Evolutionary conservation across 2,797 vertebrate species (phyloP).

Genomic region (Pipistrellus pipistrellus): DNA sequence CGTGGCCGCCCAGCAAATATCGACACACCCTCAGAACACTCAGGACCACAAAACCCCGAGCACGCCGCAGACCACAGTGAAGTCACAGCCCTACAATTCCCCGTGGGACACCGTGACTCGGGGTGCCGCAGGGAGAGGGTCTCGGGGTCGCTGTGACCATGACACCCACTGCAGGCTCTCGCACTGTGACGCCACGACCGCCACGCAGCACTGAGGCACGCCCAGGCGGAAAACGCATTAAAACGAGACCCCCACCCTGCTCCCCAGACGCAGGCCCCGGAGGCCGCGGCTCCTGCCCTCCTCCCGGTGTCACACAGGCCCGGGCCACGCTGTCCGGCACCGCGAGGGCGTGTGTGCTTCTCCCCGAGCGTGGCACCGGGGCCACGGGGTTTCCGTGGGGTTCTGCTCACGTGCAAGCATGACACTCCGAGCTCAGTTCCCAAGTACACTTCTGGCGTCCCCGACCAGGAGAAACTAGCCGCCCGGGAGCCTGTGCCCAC

Average conservation of each 20-base stretch:
- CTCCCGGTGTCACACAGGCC: neutral
- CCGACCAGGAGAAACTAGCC: fast-evolving
- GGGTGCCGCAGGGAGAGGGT: neutral
- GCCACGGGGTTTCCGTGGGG: fast-evolving
- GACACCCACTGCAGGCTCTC: neutral
- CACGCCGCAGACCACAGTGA: conserved; percentile 65
- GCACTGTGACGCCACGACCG: neutral
- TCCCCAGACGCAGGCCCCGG: neutral
- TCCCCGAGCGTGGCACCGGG: fast-evolving
- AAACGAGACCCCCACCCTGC: neutral
- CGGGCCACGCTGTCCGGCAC: neutral
- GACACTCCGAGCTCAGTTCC: neutral
- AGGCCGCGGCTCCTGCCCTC: too few species aligned
- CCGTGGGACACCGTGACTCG: neutral
- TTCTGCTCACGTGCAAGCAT: fast-evolving
- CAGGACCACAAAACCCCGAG: conserved; percentile 68
- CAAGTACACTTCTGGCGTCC: neutral
- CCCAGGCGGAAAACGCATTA: neutral
- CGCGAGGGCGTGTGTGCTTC: fast-evolving
- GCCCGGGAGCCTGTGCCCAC: neutral
- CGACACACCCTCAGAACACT: conserved; percentile 79
- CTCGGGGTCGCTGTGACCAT: neutral
- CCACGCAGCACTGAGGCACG: neutral
- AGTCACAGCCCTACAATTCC: conserved; percentile 53
- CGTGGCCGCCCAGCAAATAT: conserved; percentile 68